Conservation (phyloP, 2,888 invertebrate species). For the Lucinisca nassula region DNA sequence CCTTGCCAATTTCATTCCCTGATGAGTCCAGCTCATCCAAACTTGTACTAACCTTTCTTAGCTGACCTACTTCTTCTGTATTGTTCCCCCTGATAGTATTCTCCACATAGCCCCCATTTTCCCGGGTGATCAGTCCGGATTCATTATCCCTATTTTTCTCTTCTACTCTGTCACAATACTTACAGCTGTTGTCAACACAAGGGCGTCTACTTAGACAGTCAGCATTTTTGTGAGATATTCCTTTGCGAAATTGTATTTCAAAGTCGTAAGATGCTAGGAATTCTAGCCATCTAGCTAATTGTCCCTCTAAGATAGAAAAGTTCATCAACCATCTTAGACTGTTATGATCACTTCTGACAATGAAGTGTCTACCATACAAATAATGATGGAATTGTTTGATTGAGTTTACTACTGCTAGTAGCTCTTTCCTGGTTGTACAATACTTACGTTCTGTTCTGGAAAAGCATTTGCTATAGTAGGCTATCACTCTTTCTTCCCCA, state of each 20-base stretch:
- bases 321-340: conserved; percentile 58
- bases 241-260: conserved; percentile 48
- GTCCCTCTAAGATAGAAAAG: conserved; percentile 58
- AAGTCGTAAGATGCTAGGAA: conserved; percentile 55
- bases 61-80: not conserved
- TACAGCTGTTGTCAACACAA: conserved; percentile 22
- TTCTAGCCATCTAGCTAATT: conserved; percentile 55
- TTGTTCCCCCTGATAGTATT: not conserved
- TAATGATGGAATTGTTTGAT: conserved; percentile 69
- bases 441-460: conserved; percentile 53
- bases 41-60: not conserved
- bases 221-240: conserved; percentile 40
- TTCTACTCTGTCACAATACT: conserved; percentile 14
- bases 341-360: conserved; percentile 64
- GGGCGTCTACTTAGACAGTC: conserved; percentile 43
- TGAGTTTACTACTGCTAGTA: conserved; percentile 65
- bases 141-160: not conserved
- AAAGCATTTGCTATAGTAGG: conserved; percentile 55
- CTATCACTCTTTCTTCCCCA: conserved; percentile 66
- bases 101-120: not conserved
- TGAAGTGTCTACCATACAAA: conserved; percentile 57
- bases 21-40: not conserved
- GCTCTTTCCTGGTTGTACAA: conserved; percentile 61
- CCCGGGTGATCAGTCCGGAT: not conserved
- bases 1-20: not conserved